Conservation (phyloP, 2,797 vertebrate species). For the Buphagus erythrorhynchus region DNA sequence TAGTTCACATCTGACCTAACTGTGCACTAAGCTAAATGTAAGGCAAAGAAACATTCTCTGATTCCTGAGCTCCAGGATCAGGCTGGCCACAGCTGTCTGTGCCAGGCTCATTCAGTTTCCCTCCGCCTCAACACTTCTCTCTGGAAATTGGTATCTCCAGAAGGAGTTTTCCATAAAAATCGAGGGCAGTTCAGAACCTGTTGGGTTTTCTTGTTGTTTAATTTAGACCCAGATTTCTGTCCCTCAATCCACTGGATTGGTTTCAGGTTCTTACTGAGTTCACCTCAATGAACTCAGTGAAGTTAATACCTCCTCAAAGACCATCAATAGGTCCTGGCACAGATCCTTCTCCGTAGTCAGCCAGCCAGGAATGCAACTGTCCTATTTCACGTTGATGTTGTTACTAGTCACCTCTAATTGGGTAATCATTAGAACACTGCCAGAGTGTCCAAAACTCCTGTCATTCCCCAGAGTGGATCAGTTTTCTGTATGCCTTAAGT, state of each 20-base stretch:
- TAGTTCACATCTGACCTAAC: background rate
- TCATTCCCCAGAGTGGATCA: background rate
- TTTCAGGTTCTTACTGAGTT: background rate
- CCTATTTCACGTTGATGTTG: background rate
- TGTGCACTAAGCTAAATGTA: background rate
- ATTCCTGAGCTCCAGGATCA: background rate
- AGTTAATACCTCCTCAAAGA: background rate
- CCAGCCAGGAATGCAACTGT: background rate
- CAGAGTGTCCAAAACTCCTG: background rate
- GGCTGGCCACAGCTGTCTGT: background rate
- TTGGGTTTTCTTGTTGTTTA: background rate
- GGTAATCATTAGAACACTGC: background rate
- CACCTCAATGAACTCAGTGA: background rate
- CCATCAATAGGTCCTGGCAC: rapidly evolving
- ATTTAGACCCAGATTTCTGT: background rate
- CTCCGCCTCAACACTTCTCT: background rate
- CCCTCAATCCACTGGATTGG: background rate
- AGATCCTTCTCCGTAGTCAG: background rate
- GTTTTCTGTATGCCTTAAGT: rapidly evolving
- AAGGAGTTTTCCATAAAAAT: background rate
- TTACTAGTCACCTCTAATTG: background rate
- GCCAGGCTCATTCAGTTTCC: background rate
- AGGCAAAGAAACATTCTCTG: background rate
- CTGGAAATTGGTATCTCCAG: background rate
- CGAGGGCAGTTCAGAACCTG: background rate